phyloP scores from a whole-genome alignment of 2,797 vertebrate species.

The Eulemur albifrons region DNA sequence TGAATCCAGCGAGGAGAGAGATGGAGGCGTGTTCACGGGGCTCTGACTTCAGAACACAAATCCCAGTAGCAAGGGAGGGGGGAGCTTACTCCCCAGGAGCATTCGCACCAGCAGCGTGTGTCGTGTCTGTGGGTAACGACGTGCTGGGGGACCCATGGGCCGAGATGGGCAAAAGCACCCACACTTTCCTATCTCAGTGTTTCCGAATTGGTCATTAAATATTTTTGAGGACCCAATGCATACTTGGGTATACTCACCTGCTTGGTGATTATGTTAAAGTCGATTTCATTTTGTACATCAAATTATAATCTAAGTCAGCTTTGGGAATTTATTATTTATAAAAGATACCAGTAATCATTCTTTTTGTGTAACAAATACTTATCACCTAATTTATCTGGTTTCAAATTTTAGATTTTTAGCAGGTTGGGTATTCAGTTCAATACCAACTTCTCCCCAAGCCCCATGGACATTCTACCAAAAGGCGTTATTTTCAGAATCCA shows the following conservation, averaged over 20 bases:
- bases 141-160: neutral
- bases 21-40: neutral
- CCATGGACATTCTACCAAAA: neutral
- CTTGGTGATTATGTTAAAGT: neutral
- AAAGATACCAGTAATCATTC: neutral
- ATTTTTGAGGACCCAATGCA: neutral
- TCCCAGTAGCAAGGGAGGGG: neutral
- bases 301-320: neutral
- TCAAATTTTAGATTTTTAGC: neutral
- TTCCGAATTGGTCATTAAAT: neutral
- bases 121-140: neutral
- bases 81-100: neutral
- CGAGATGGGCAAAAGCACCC: rapidly evolving
- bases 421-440: neutral
- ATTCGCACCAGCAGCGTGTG: neutral
- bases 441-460: neutral
- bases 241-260: too few species aligned
- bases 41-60: neutral
- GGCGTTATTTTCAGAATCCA: neutral
- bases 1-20: neutral
- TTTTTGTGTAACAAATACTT: neutral
- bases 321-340: neutral
- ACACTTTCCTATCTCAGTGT: neutral
- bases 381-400: neutral
- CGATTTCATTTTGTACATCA: neutral